These are phyloP conservation scores for Pteropus rufus DNA, from an alignment of 2,797 vertebrate species.

Conservation along the genomic window DNA sequence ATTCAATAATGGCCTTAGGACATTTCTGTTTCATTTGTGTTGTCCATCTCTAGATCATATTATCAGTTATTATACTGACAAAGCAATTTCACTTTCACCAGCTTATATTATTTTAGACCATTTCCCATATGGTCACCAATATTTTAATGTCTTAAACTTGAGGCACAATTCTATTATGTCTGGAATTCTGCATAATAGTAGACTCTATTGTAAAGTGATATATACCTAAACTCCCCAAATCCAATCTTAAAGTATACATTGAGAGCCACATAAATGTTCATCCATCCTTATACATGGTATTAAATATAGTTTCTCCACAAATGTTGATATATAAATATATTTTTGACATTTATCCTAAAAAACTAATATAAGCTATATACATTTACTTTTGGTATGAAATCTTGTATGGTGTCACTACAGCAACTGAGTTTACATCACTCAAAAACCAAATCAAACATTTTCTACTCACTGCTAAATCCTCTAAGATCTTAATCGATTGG, in stretches of 20 bases:
- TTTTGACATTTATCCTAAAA: neutral
- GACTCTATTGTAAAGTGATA: neutral
- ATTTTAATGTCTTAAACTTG: neutral
- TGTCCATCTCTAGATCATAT: neutral
- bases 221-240: neutral
- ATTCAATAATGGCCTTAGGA: neutral
- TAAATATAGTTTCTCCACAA: neutral
- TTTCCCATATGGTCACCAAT: neutral
- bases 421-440: neutral
- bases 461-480: neutral
- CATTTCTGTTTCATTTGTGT: conserved; percentile 27
- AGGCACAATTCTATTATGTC: neutral
- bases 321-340: neutral
- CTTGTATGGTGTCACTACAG: neutral
- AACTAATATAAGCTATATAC: neutral
- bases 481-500: neutral
- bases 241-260: neutral
- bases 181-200: neutral
- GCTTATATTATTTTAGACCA: neutral
- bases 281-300: neutral
- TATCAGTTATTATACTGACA: conserved; percentile 35
- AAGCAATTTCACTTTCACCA: conserved; percentile 28
- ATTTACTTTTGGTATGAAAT: neutral
- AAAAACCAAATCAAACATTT: neutral
- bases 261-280: neutral